These are phyloP conservation scores for Lutraria rhynchaena DNA, from an alignment of 1,140 invertebrate genomes.

Conservation along the genomic window DNA sequence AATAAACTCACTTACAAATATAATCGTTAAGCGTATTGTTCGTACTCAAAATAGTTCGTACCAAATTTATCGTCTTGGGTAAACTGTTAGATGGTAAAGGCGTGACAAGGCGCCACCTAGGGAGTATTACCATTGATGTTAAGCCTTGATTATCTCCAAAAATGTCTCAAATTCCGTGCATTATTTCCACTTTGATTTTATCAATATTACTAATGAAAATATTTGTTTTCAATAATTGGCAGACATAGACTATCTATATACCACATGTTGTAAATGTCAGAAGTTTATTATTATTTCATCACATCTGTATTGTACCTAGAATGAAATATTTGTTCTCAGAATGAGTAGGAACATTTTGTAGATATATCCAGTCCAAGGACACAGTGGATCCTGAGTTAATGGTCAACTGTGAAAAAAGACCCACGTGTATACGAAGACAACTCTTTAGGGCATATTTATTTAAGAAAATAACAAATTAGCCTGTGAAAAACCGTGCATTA, in stretches of 20 bases:
- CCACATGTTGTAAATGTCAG: conserved; percentile 19
- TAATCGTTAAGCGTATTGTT: background rate
- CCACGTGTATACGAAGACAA: no score
- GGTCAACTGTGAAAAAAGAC: no score
- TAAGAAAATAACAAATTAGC: no score
- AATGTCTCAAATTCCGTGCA: conserved; percentile 28
- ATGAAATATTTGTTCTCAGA: conserved; percentile 1
- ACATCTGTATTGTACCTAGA: background rate
- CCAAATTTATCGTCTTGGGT: background rate
- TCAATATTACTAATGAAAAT: conserved; percentile 12
- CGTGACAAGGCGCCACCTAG: conserved; percentile 25
- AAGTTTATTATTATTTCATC: background rate
- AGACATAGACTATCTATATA: conserved; percentile 17
- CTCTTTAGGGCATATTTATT: no score
- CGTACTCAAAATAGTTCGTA: conserved; percentile 1
- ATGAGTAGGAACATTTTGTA: conserved; percentile 12
- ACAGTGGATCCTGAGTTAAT: background rate
- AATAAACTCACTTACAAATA: background rate
- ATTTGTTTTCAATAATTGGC: conserved; percentile 14
- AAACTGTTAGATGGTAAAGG: background rate
- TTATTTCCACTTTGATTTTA: conserved; percentile 38
- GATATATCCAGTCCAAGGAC: background rate
- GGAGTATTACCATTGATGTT: conserved; percentile 27
- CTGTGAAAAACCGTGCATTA: no score
- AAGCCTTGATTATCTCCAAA: conserved; percentile 23